Evolutionary conservation across 2,113 vertebrate species (phyloP).

Genomic region (Hucho hucho): DNA sequence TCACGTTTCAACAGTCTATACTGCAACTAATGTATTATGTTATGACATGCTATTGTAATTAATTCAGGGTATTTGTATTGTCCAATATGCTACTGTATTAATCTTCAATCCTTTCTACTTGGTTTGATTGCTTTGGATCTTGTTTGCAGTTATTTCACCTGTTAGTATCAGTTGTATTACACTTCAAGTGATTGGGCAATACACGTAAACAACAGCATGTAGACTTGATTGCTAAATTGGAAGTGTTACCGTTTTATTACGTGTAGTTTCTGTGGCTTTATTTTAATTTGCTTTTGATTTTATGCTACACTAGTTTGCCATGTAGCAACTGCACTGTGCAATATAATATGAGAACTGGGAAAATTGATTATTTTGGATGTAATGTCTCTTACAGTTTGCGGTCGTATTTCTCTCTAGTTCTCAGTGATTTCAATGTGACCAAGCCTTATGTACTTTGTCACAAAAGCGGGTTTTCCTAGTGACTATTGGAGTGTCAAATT

Average conservation of each 20-base stretch:
- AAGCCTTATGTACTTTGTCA: constrained; percentile 99
- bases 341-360: constrained; percentile 99
- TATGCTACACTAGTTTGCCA: constrained; percentile 97
- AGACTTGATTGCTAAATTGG: constrained; percentile 85
- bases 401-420: constrained; percentile 92
- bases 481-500: constrained; percentile 99
- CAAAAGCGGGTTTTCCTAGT: constrained; percentile 99
- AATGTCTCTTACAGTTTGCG: constrained; percentile 95
- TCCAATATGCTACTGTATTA: constrained; percentile 83
- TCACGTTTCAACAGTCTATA: constrained; percentile 19
- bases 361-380: constrained; percentile 87
- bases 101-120: constrained; percentile 44
- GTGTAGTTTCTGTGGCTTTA: constrained; percentile 89
- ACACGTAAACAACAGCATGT: constrained; percentile 83
- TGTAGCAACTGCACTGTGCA: constrained; percentile 99
- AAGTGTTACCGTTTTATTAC: constrained; percentile 90
- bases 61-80: constrained; percentile 81
- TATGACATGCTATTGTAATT: constrained; percentile 71
- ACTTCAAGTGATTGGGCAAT: constrained; percentile 83
- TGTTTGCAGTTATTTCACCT: constrained; percentile 74
- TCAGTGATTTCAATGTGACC: constrained; percentile 99
- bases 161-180: constrained; percentile 84
- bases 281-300: constrained; percentile 78
- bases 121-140: constrained; percentile 70
- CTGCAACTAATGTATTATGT: constrained; percentile 38